Base-by-base conservation (phyloP, 1,140 invertebrate genomes). In the Drosophila kikkawai region DNA sequence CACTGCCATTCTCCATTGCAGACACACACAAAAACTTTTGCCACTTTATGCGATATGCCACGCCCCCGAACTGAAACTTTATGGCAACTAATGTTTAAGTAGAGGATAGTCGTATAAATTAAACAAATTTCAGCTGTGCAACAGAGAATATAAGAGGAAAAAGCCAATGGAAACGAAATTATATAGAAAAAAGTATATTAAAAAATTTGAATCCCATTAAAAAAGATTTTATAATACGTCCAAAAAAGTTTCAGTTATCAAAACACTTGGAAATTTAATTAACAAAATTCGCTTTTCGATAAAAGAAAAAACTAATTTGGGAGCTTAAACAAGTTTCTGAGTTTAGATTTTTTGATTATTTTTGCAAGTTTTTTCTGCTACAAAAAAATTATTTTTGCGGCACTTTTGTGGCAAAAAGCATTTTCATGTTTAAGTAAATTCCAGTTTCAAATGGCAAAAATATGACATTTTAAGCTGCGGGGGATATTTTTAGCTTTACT, bases 11-110 rank as follows among this genome's bases (percentile, higher is more conserved):
- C 36, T 75, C 51, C 41, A 36, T 36, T 29, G 34, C 56, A 53
- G 41, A 29, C 12, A 15, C 22, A 50, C 29, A 53, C 60, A 48
- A 75, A 58, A 66, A 75, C 34, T 57, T 65, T 56, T 29, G 3
- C 19, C 41, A 75, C 59, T 75, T 57, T 59, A 73, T 39, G 67
- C 45, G 68, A 60, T 44, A 36, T 74, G 68, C 70, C 44, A 66
- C 59, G 37, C 71, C 71, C 39, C 22, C 53, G 17, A 26, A 29
- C 50, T 41, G 67, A 11, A 48, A 48, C 19, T 67, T 63, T 48
- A 48, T 67, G 29, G 32, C 37, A 50, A 50, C 22, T 71, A 47
- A 36, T 56, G 29, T 26, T 71, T 32, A 39, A 44, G 29, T 39
- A 19, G 22, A 2, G 11, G 8, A 11, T 7, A 19, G 42, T 6